Evolutionary conservation across 2,888 invertebrate genomes (phyloP).

Genomic region (Apotomis capreana): DNA sequence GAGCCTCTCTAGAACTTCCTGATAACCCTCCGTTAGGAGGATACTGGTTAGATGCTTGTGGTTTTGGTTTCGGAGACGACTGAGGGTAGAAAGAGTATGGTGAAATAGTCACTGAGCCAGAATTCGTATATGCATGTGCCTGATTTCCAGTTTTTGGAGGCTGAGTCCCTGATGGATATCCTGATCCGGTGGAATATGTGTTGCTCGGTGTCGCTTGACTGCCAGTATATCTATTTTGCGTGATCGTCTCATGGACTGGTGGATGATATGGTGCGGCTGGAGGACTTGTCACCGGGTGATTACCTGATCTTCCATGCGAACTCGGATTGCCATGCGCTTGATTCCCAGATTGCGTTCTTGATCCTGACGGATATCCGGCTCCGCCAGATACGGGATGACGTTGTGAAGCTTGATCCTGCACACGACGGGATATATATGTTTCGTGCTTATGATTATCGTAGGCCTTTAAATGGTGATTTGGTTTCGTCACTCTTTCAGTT

Average conservation of each 20-base stretch:
- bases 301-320: neutral
- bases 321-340: neutral
- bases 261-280: neutral
- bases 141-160: neutral
- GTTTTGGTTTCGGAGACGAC: constrained; percentile 2
- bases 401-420: neutral
- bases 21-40: neutral
- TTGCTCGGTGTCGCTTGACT: neutral
- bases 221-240: neutral
- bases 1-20: neutral
- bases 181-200: neutral
- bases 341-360: neutral
- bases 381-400: neutral
- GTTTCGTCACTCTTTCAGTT: neutral
- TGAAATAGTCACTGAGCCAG: constrained; percentile 4
- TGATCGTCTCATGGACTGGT: neutral
- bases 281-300: neutral
- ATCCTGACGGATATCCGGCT: neutral
- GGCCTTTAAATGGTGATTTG: neutral
- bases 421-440: no score
- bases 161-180: neutral
- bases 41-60: neutral
- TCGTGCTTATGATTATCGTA: no score
- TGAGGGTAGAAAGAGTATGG: constrained; percentile 7
- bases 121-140: constrained; percentile 11